Evolutionary conservation across 2,113 vertebrate genomes (phyloP), one percentile per base, ranked within the genome.

Genomic region (Perca fluviatilis): DNA sequence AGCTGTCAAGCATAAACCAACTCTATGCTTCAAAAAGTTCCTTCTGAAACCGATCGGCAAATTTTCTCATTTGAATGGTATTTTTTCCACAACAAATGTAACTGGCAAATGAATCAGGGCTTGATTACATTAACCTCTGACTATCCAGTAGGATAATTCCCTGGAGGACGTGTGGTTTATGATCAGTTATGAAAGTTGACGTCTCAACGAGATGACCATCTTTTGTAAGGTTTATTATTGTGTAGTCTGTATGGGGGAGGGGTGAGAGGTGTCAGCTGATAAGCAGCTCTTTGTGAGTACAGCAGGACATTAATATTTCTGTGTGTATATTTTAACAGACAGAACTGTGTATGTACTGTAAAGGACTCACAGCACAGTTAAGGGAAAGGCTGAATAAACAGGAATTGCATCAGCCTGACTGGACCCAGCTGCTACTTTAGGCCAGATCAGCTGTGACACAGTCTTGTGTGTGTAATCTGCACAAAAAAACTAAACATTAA

Each of bases 381-480:
- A 79, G 82, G 80, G 80, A 88, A 85, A 82, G 69, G 67, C 86
- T 92, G 90, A 91, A 93, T 92, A 93, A 94, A 92, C 92, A 93
- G 83, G 85, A 87, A 90, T 50, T 88, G 82, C 80, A 86, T 92
- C 82, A 86, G 79, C 16, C 71, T 89, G 88, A 89, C 72, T 88
- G 83, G 79, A 77, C n/a, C 74, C 90, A 89, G 90, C 86, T 88
- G 88, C 73, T 84, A 61, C 68, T 68, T 84, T 62, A 77, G 80
- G 83, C 84, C 75, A 72, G 43, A 81, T 85, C 78, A 82, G 74
- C 72, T 75, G 53, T 66, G 72, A 67, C 40, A 30, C 53, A 79
- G 53, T 49, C 25, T n/a, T 78, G 49, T 61, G 73, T 78, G 49
- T 21, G 62, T 19, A 46, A 54, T 78, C 61, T 67, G 58, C 58